Evolutionary conservation across 2,113 vertebrate genomes (phyloP), one percentile per base, ranked within the genome.

Genomic region (mouse (Mus musculus)): DNA sequence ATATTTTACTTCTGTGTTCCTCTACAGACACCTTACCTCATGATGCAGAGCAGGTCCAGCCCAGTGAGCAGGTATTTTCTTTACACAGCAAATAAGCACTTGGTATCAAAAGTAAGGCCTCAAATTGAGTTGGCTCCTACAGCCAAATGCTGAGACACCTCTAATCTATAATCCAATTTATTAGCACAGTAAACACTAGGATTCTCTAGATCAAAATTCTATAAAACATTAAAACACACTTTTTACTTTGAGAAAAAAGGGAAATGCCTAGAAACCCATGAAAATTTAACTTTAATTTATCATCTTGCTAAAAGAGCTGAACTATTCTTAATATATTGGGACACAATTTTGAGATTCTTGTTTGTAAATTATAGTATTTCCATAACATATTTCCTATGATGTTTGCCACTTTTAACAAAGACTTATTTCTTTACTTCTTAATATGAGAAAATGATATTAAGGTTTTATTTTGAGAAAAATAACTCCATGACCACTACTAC

Each of bases 51-150:
- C 10, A 80, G 2, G 20, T 72, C 92, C 5, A 88, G 33, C 46
- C 75, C 19, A 63, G 16, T 17, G 39, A 33, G 16, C 49, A 91
- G 46, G 26, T 20, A 17, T 90, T 95, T 49, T 54, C 63, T 93
- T 84, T 61, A 22, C 59, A 88, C 13, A 88, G 59, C 39, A 82
- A 73, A 94, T 13, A 72, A 82, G 30, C 61, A 46, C 33, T 95
- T 94, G 13, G 49, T 63, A 56, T 13, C 10, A 46, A 52, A 95
- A 88, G 3, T 90, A n/a, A 95, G 71, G 56, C 3, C 88, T 93
- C 93, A 94, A 65, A 81, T 95, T 94, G 71, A 89, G 94, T 69
- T 85, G 81, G 30, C 88, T 90, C 88, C 94, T 95, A 73, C 7
- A 89, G 26, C 76, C 67, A 95, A 63, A 94, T 67, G 59, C 54